Conservation (phyloP, 1,140 invertebrate species). For the Asbolus verrucosus region DNA sequence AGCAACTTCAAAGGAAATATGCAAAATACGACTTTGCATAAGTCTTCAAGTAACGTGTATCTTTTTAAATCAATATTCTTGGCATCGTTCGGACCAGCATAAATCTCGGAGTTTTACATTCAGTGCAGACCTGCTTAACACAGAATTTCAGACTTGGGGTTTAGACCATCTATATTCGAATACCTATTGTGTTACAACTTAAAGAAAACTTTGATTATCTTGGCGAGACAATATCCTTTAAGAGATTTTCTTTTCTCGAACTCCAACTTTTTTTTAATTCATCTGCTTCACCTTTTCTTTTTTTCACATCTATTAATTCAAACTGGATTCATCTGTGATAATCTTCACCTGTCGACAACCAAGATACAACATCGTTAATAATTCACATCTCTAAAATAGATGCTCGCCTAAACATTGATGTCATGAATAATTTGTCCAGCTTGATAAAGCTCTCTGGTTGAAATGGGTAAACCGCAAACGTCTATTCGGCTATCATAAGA, state of each 20-base stretch:
- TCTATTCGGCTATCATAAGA: slow-evolving; percentile 9
- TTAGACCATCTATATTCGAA: slow-evolving; percentile 17
- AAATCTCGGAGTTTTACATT: slow-evolving; percentile 50
- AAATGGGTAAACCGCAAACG: slow-evolving; percentile 21
- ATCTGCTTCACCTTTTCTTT: too few relatives aligned
- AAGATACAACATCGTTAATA: not conserved
- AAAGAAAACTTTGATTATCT: slow-evolving; percentile 49
- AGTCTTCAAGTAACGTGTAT: slow-evolving; percentile 49
- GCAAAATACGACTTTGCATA: slow-evolving; percentile 49
- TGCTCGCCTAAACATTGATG: slow-evolving; percentile 3
- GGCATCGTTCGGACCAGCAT: slow-evolving; percentile 46
- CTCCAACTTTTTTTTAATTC: too few relatives aligned
- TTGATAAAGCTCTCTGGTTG: slow-evolving; percentile 28
- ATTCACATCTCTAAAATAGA: slow-evolving; percentile 4
- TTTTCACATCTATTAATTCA: too few relatives aligned
- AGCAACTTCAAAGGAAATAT: slow-evolving; percentile 49
- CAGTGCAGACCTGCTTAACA: slow-evolving; percentile 38
- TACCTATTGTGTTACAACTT: slow-evolving; percentile 49
- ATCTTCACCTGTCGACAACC: slow-evolving; percentile 1
- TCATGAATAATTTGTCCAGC: slow-evolving; percentile 28
- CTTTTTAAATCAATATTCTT: slow-evolving; percentile 51
- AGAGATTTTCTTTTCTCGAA: slow-evolving; percentile 1
- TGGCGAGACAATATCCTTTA: slow-evolving; percentile 38
- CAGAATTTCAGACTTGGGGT: slow-evolving; percentile 24
- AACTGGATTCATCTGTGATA: too few relatives aligned